phyloP scores from a whole-genome alignment of 2,797 vertebrate species.

The Pampus argenteus region DNA sequence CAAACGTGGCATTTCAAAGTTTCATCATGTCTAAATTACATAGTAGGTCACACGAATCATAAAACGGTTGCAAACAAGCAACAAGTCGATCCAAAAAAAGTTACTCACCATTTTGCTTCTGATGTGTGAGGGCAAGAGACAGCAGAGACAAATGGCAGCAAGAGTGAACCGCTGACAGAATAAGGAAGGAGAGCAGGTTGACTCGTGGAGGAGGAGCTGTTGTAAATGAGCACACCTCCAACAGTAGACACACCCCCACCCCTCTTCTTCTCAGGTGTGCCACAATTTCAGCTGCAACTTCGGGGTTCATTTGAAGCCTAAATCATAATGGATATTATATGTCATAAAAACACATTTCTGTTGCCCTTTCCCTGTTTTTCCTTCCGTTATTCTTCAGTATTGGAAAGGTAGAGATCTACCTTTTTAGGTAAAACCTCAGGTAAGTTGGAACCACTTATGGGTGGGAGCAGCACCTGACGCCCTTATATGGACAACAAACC shows the following conservation, averaged over 20 bases:
- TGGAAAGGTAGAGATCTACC: background rate
- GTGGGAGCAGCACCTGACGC: conserved; percentile 28
- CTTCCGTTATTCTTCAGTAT: background rate
- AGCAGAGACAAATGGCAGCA: conserved; percentile 67
- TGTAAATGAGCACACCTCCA: conserved; percentile 67
- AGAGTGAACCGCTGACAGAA: conserved; percentile 54
- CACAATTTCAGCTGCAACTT: conserved; percentile 52
- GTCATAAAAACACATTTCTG: background rate
- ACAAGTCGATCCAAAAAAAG: background rate
- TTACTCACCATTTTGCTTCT: conserved; percentile 79
- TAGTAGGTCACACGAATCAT: background rate
- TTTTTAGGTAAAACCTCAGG: conserved; percentile 46
- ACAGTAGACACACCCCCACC: conserved; percentile 8
- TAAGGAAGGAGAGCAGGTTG: conserved; percentile 72
- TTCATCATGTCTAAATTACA: background rate
- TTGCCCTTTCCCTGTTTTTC: accelerated
- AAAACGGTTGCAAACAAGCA: background rate
- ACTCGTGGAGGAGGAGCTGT: conserved; percentile 70
- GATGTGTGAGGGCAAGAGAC: conserved; percentile 54
- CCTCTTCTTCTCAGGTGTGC: conserved; percentile 65
- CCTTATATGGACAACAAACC: conserved; percentile 80
- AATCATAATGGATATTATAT: conserved; percentile 19
- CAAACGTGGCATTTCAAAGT: conserved; percentile 2
- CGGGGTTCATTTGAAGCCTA: conserved; percentile 28
- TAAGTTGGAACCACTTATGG: conserved; percentile 51